Evolutionary conservation across 2,113 vertebrate genomes (phyloP), one percentile per base, ranked within the genome.

Genomic region (Solea solea): DNA sequence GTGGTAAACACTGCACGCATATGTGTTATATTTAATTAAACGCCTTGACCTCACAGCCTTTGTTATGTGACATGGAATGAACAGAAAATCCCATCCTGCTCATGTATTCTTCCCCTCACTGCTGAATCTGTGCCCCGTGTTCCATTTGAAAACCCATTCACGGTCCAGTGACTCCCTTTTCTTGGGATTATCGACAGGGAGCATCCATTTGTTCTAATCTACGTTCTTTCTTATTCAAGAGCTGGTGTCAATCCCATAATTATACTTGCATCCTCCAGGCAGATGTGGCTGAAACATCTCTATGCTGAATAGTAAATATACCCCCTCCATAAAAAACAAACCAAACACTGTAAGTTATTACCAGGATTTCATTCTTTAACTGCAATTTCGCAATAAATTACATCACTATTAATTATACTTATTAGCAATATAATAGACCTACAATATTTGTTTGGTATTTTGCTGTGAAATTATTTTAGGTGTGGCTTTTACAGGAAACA

Each of bases 121-220:
- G 16, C 81, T 77, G 73, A 86, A 76, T 69, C 66, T 53, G n/a
- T 76, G 77, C 52, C 67, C 74, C 76, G 63, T 75, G 76, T 89
- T 88, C 79, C 80, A 84, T 89, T 85, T 81, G 84, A 72, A 87
- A 91, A 85, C 64, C 77, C 58, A 69, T 87, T 89, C 88, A 88
- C 69, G 71, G 82, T 85, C 76, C 84, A 84, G 76, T 28, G 79
- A 52, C 83, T 85, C 82, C 78, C 77, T 82, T 84, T 90, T 77
- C 88, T 78, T 72, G 80, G 86, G 88, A 91, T 88, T 90, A 88
- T 86, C 73, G 70, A 85, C 85, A 85, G 60, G 55, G 78, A 76
- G 79, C 80, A 69, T 80, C 66, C 57, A 69, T 91, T 91, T 83
- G 68, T 85, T 89, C 78, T 86, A 89, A 90, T 87, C 87, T 78